Base-by-base conservation (phyloP, 2,797 vertebrate species). In the Tragopan temminckii region DNA sequence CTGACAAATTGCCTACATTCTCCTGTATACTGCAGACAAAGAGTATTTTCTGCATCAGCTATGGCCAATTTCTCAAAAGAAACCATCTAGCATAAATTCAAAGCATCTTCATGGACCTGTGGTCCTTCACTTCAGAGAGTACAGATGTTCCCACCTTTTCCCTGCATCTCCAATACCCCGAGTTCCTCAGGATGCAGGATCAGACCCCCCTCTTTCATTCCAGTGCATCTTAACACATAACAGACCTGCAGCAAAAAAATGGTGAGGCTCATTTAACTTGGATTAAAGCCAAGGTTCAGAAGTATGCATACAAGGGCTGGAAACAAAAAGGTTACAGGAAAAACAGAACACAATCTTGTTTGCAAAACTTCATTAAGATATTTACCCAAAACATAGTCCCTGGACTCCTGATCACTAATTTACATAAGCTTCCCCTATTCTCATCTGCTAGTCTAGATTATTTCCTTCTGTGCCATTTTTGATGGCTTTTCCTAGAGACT, bases 241-340 rank as follows among this genome's bases (percentile, higher is more conserved):
- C 36, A 91, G 45, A 55, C 16, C 53, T 38, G 27, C 3, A 72
- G 58, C 31, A 52, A 52, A 89, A 95, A 72, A 89, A 89, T n/a
- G 23, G 62, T 13, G 69, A 80, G n/a, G 72, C 63, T 85, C 92
- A 59, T 93, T 92, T 92, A 89, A 72, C 42, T 50, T 89, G 62
- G 45, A 80, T 43, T 88, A 46, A 78, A 89, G 79, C 82, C 94
- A 89, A 88, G 58, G 58, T 89, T 89, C 84, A 78, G 29, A 93
- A 18, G 16, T 68, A 66, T 36, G 52, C 12, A 25, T 62, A 17
- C 52, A 78, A 85, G 13, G 2, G 11, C 5, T 89, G 62, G 52
- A 29, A 66, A 25, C 8, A 81, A 83, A 80, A 81, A 42, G 7
- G 33, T 21, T 84, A 21, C 52, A 67, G 78, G 86, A 46, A 94